These are phyloP conservation scores for Sisyra terminalis DNA, from an alignment of 2,888 invertebrate species.

Conservation along the genomic window DNA sequence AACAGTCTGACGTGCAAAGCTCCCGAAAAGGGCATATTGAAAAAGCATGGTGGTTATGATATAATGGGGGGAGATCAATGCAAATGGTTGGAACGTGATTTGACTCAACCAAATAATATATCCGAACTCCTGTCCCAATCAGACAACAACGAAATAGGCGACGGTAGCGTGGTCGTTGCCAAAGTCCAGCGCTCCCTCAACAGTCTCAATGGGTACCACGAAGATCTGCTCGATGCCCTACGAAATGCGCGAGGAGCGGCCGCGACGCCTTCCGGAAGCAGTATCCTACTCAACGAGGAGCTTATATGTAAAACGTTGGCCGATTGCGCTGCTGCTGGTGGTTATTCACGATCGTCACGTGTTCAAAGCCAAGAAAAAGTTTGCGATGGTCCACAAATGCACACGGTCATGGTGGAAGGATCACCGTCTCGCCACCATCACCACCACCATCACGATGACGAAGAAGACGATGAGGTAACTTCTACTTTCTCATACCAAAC, in stretches of 20 bases:
- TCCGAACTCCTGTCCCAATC: constrained; percentile 33
- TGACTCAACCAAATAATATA: constrained; percentile 5
- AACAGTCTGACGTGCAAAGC: constrained; percentile 53
- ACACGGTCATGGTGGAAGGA: constrained; percentile 31
- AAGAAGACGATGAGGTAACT: constrained; percentile 24
- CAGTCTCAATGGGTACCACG: constrained; percentile 82
- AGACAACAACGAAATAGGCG: constrained; percentile 43
- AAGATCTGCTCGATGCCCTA: constrained; percentile 79
- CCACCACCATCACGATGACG: constrained; percentile 17
- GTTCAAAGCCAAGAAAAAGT: constrained; percentile 49
- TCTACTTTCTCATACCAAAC: constrained; percentile 15
- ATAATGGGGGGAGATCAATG: constrained; percentile 36
- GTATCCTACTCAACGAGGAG: constrained; percentile 49
- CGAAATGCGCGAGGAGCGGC: constrained; percentile 54
- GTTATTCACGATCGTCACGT: constrained; percentile 31
- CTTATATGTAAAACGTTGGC: constrained; percentile 48
- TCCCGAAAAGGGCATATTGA: constrained; percentile 83
- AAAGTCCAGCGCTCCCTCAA: constrained; percentile 78
- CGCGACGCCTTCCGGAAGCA: constrained; percentile 43
- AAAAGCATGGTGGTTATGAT: constrained; percentile 67
- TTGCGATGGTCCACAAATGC: constrained; percentile 46
- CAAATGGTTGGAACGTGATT: constrained; percentile 35
- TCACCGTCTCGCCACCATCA: constrained; percentile 23
- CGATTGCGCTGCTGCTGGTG: constrained; percentile 33
- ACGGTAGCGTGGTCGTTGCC: constrained; percentile 40